These are phyloP conservation scores for Chloropsis cyanopogon DNA, from an alignment of 2,113 vertebrate species.

Conservation along the genomic window DNA sequence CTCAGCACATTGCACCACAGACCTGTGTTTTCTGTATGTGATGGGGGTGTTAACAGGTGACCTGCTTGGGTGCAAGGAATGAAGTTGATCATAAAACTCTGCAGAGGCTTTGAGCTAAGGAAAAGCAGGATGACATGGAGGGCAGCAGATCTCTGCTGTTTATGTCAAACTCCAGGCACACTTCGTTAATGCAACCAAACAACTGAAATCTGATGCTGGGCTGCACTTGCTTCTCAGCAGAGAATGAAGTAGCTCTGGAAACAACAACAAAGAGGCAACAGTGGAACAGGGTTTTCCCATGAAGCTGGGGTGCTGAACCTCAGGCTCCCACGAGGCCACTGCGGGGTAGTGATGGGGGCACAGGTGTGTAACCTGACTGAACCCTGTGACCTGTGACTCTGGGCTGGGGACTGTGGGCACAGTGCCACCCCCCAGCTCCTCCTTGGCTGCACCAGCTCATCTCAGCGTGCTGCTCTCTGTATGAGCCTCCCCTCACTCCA, in stretches of 20 bases:
- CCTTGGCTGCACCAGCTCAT: fast-evolving
- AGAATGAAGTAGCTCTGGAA: background rate
- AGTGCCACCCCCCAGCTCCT: background rate
- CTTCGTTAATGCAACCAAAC: background rate
- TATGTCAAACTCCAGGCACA: background rate
- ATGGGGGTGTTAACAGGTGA: background rate
- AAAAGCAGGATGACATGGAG: background rate
- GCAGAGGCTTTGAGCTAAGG: background rate
- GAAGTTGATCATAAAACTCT: background rate
- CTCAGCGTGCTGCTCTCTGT: background rate
- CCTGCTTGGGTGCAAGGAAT: background rate
- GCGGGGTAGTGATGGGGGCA: fast-evolving
- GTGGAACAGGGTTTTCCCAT: background rate
- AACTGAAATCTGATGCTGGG: background rate
- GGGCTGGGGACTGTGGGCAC: fast-evolving
- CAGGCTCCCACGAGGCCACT: background rate
- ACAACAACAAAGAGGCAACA: background rate
- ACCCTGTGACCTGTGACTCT: too few relatives aligned
- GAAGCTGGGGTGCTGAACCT: background rate
- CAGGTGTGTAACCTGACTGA: background rate
- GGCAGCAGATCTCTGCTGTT: background rate
- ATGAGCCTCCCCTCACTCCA: fast-evolving
- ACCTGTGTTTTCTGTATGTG: fast-evolving
- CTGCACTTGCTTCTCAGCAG: background rate
- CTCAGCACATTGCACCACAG: background rate